Percentiles rank a stretch among this genome's conserved stretches.
Evolutionary conservation across 2,113 vertebrate species (phyloP).

Genomic region (Misgurnus anguillicaudatus): DNA sequence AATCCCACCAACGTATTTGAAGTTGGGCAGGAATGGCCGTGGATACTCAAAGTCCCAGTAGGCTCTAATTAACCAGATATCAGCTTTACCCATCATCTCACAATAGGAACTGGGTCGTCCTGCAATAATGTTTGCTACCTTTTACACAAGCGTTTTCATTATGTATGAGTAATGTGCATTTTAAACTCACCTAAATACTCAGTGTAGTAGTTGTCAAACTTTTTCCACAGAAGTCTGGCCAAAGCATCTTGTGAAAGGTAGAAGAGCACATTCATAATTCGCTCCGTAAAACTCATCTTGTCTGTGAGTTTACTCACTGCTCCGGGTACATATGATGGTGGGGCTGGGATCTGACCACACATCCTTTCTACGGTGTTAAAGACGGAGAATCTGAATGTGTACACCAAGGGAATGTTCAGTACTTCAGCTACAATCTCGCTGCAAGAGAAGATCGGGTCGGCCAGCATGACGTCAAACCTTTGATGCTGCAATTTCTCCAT

Average conservation of each 20-base stretch:
- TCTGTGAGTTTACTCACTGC: slow-evolving; percentile 69
- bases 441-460: slow-evolving; percentile 63
- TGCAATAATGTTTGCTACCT: slow-evolving; percentile 46
- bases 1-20: slow-evolving; percentile 88
- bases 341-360: slow-evolving; percentile 67
- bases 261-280: slow-evolving; percentile 68
- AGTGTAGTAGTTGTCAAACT: slow-evolving; percentile 67
- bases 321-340: slow-evolving; percentile 71
- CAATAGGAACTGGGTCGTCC: slow-evolving; percentile 81
- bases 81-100: slow-evolving; percentile 82
- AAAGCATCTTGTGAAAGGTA: slow-evolving; percentile 62
- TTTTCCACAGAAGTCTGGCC: slow-evolving; percentile 13
- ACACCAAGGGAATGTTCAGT: slow-evolving; percentile 67
- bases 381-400: slow-evolving; percentile 63
- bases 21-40: slow-evolving; percentile 85
- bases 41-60: slow-evolving; percentile 94
- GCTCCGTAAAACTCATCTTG: slow-evolving; percentile 72
- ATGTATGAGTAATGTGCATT: too few species aligned
- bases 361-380: slow-evolving; percentile 63
- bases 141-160: too few species aligned
- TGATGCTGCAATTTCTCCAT: slow-evolving; percentile 43
- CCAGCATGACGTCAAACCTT: slow-evolving; percentile 61
- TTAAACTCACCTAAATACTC: slow-evolving; percentile 67
- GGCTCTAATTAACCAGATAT: slow-evolving; percentile 88
- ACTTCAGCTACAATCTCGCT: slow-evolving; percentile 70